A percentile compares a stretch with the other conserved stretches of the same genome.
These are phyloP conservation scores for Microchrysa polita DNA, from an alignment of 2,888 invertebrate species.

Conservation along the genomic window DNA sequence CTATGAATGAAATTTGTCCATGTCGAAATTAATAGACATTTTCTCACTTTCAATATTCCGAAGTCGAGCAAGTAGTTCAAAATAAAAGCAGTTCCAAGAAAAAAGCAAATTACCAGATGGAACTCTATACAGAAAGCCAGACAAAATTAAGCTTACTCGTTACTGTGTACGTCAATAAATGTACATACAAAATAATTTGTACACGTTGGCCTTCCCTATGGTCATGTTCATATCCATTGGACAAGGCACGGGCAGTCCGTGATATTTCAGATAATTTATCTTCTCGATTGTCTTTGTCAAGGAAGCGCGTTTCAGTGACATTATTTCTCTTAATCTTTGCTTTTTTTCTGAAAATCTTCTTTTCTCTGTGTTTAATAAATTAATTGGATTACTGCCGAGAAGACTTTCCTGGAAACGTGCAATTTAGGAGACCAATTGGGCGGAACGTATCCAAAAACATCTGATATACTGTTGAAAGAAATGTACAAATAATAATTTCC, in stretches of 20 bases:
- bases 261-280: constrained; percentile 31
- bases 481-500: too few species aligned
- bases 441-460: too few species aligned
- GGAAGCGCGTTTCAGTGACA: not conserved
- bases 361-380: constrained; percentile 22
- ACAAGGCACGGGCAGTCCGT: not conserved
- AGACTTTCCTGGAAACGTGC: constrained; percentile 18
- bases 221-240: constrained; percentile 33
- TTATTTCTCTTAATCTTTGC: constrained; percentile 3
- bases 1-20: too few species aligned
- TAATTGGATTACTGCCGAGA: constrained; percentile 11
- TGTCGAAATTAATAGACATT: too few species aligned
- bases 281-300: constrained; percentile 34
- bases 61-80: too few species aligned
- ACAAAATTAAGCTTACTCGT: not conserved
- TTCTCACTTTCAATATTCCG: too few species aligned
- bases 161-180: not conserved
- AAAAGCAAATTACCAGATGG: too few species aligned
- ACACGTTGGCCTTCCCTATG: constrained; percentile 29
- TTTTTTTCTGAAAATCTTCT: constrained; percentile 15
- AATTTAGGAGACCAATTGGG: not conserved
- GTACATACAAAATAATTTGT: too few species aligned
- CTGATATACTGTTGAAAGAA: too few species aligned
- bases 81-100: too few species aligned
- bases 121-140: too few species aligned